Evolutionary conservation across 2,888 invertebrate species (phyloP), one percentile per base, ranked within the genome.

Genomic region (Conistra vaccinii): DNA sequence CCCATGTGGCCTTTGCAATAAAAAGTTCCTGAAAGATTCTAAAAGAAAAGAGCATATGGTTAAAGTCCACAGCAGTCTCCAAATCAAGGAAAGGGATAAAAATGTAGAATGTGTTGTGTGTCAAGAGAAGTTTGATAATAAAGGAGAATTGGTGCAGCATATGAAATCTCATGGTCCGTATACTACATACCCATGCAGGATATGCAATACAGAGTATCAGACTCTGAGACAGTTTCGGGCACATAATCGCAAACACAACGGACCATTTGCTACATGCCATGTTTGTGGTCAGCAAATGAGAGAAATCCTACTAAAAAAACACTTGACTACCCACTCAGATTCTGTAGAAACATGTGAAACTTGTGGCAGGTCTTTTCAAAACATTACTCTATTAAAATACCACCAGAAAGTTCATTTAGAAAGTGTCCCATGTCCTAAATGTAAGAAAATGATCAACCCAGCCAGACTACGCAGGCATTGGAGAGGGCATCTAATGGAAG

Each of bases 1-100:
- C 20, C 88, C 92, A 10, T 93, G 93, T 61, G 89, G 87, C 42
- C 77, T 91, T 20, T 94, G 93, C 61, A 91, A 90, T 60, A 73
- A 79, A 14, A 81, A 88, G 51, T 77, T 93, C 23, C 85, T 71
- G 0, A 72, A 78, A 74, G 81, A 71, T 17, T 81, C 84, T 1
- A 70, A 83, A 72, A 72, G 84, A 12, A 84, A 91, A 72, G 92
- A 92, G 51, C 93, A 93, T 73, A 89, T 89, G 66, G 89, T 88
- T 0, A 91, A 89, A 81, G 89, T 91, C 0, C 93, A 93, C 58
- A 90, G 87, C 42, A 90, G 89, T 14, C 84, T 92, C 14, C 89
- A 91, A 80, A 87, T 83, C 32, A 92, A 91, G 74, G 90, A 91
- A 45, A 84, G 5, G 23, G 23, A 23, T 23, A 26, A 51, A 6